Base-by-base conservation (phyloP, 2,113 vertebrate genomes). In the Opisthocomus hoazin region DNA sequence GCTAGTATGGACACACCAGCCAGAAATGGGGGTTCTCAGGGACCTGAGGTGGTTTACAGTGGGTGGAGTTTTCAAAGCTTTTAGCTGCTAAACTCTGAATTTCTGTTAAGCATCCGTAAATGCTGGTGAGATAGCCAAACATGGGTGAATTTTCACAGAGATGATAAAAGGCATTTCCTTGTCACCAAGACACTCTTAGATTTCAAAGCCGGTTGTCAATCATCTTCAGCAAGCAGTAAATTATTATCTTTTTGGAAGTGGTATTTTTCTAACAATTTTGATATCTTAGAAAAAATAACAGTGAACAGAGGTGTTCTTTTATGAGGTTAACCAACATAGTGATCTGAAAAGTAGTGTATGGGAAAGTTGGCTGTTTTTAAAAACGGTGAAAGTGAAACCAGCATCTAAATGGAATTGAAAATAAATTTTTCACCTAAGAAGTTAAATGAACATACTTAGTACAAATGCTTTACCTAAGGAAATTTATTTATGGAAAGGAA, bases 201-300 rank as follows among this genome's bases (percentile, higher is more conserved):
- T 93, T 96, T 93, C 75, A 94, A 95, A 94, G 71, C 54, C 0
- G 4, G 29, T 73, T 96, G 95, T 95, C 93, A 94, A 16, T 94
- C 76, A 84, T 7, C 27, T 87, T 82, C 60, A 74, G 27, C 60
- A 89, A 74, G 37, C 56, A 90, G 81, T 88, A 60, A 48, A 15
- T 56, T 85, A 13, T 0, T 76, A 3, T 15, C 7, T 70, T 77
- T 65, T 50, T 45, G 30, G 11, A 92, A 70, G 46, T 53, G n/a
- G 5, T 80, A 9, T 63, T 81, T 87, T 75, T 79, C 36, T 80
- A 48, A 36, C 15, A 14, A 15, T 76, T 83, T 58, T 29, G 10
- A 11, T 75, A 89, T 78, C 21, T 34, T 58, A 45, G 48, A 20
- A 77, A 58, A 63, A 77, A 30, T 4, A 71, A 29, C 29, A 65